Percentiles rank a stretch among this genome's conserved stretches.
Evolutionary conservation across 2,113 vertebrate species (phyloP).

Genomic region (Vombatus ursinus): DNA sequence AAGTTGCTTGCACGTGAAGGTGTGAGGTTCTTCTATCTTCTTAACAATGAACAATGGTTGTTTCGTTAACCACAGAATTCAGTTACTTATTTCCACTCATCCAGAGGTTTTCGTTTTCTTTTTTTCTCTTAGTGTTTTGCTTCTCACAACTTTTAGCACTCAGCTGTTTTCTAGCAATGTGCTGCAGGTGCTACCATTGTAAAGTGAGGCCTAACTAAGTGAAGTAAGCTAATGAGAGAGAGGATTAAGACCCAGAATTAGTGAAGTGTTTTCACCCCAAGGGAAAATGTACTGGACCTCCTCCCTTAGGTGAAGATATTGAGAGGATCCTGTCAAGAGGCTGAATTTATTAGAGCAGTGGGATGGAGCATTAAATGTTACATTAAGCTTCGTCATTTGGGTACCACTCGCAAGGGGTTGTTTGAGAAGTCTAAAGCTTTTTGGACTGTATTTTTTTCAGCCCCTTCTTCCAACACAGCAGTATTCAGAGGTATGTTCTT

Average conservation of each 20-base stretch:
- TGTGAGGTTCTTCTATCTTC: slow-evolving; percentile 51
- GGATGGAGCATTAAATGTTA: neutral
- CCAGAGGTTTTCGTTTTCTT: slow-evolving; percentile 18
- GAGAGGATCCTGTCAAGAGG: neutral
- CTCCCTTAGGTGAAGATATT: neutral
- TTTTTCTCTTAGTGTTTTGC: slow-evolving; percentile 49
- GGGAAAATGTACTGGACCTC: slow-evolving; percentile 6
- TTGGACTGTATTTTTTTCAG: neutral
- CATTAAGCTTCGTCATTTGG: slow-evolving; percentile 16
- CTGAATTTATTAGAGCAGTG: neutral
- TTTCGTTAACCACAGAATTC: slow-evolving; percentile 72
- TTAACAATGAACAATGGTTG: slow-evolving; percentile 39
- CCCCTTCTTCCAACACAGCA: neutral
- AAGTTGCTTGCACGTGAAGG: slow-evolving; percentile 64
- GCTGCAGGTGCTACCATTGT: neutral
- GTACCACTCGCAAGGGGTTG: neutral
- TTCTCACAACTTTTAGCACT: slow-evolving; percentile 22
- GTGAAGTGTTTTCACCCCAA: neutral
- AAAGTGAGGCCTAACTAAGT: neutral
- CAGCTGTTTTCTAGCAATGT: slow-evolving; percentile 45
- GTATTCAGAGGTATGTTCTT: neutral
- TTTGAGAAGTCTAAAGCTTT: neutral
- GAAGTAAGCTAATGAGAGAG: slow-evolving; percentile 1
- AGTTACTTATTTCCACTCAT: slow-evolving; percentile 73
- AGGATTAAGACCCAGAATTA: slow-evolving; percentile 20